Base-by-base conservation (phyloP, 2,113 vertebrate genomes). In the Benitochromis conjunctus region DNA sequence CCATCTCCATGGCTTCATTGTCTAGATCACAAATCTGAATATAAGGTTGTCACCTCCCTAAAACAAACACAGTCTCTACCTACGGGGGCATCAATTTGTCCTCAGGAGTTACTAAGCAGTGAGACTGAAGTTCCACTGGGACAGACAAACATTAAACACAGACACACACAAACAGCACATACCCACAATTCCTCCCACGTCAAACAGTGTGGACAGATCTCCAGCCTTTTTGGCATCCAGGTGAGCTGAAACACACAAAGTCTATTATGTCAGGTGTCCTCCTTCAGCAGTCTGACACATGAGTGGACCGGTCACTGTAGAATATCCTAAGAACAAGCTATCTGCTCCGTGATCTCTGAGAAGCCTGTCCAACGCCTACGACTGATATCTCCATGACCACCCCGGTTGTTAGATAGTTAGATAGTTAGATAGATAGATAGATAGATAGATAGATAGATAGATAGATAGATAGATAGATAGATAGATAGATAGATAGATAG, bases 151-250 rank as follows among this genome's bases (percentile, higher is more conserved):
- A 10, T 41, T n/a, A 41, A 2, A 48, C 29, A 69, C 38, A 19
- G 7, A 41, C 9, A 26, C 57, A 64, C 46, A 53, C 41, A 51
- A 48, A 38, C 62, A 77, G 2, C 31, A 88, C 93, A 0, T 91
- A 99, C 98, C 98, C 55, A 98, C 91, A 82, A 99, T 99, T 80
- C 98, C 98, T 9, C 98, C 98, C 0, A 96, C 98, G 5, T 99
- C 98, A 53, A 99, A 99, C 81, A 99, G 96, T 0, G 98, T 99
- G 1, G 98, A 99, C 24, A 99, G 96, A 89, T 99, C 96, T 8
- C 98, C 98, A 0, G 98, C 97, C 80, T 96, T 95, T 93, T 98
- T 98, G 57, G 98, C 96, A 69, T 96, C 88, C 0, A 99, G 97
- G 86, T 98, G 97, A 95, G 97, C 98, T 99, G 90, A 26, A 16